Percentiles rank a stretch among this genome's conserved stretches.
These are phyloP conservation scores for Ficedula albicollis DNA, from an alignment of 2,797 vertebrate species.

Conservation along the genomic window DNA sequence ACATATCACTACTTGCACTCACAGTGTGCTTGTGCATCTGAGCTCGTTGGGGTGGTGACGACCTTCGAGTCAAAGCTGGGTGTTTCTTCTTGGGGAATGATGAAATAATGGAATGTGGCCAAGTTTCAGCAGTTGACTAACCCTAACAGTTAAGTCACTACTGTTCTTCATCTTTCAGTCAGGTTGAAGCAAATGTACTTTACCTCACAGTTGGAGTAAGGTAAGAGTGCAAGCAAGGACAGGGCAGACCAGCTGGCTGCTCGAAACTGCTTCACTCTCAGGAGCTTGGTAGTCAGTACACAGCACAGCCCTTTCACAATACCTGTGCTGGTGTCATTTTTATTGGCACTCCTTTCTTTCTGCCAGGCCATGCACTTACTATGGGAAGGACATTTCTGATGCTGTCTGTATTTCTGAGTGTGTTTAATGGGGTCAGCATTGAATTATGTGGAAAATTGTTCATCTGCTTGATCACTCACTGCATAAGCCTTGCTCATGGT, in stretches of 20 bases:
- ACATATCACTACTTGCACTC: neutral
- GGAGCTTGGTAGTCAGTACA: neutral
- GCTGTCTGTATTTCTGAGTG: neutral
- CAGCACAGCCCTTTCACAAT: neutral
- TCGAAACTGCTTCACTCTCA: neutral
- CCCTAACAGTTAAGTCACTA: neutral
- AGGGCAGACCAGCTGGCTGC: neutral
- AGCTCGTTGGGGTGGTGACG: neutral
- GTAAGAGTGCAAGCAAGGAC: neutral
- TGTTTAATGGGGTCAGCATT: neutral
- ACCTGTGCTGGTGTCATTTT: neutral
- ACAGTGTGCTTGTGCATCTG: neutral
- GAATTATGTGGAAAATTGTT: neutral
- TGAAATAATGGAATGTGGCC: neutral
- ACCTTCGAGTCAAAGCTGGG: neutral
- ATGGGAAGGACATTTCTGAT: neutral
- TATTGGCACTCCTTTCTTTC: neutral
- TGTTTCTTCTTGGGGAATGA: neutral
- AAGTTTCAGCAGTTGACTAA: neutral
- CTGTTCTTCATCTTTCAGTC: neutral
- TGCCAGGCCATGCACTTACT: neutral
- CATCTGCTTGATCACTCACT: neutral
- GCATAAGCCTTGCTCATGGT: neutral
- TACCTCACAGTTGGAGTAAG: neutral
- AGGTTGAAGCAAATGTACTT: neutral